Evolutionary conservation across 2,797 vertebrate genomes (phyloP), one percentile per base, ranked within the genome.

Genomic region (Chanos chanos): DNA sequence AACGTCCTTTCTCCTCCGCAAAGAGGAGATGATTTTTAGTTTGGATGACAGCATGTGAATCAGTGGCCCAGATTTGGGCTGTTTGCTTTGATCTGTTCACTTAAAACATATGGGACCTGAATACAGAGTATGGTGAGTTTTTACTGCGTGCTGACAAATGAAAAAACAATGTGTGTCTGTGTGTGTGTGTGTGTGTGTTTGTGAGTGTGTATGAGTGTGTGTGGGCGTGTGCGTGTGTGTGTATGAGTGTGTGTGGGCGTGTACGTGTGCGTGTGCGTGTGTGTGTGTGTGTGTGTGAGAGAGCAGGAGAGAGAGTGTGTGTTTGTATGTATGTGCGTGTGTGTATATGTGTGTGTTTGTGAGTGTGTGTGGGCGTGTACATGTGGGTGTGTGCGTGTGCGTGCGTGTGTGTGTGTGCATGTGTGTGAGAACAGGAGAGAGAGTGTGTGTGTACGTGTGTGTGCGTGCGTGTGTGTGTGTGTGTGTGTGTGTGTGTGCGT

Each of bases 201-300:
- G n/a, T n/a, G 51, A 54, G 12, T 60, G 9, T 15, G 21, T 10
- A 64, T 61, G 75, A 64, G 58, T 56, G 62, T 55, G 51, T 25
- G 48, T 47, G 45, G 49, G 22, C 72, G 78, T 74, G 71, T 44
- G 48, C 49, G 9, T 47, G 54, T 45, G 45, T 31, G 18, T 13
- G 33, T 24, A 28, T 64, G 67, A 54, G 33, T 48, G 54, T 51
- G 37, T 54, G 58, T 66, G 51, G 51, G 45, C 54, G 54, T 36
- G 45, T 27, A 22, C 3, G 22, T 10, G n/a, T n/a, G n/a, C n/a
- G n/a, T n/a, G n/a, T n/a, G n/a, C n/a, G 28, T 28, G 58, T 56
- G 49, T 52, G 53, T 51, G 43, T 24, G 9, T 53, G 65, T 30
- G 44, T 61, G 28, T 34, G 54, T 39, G n/a, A 10, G 27, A 28